Conservation (phyloP, 1,140 invertebrate species). For the Pemphigus obesinymphae region DNA sequence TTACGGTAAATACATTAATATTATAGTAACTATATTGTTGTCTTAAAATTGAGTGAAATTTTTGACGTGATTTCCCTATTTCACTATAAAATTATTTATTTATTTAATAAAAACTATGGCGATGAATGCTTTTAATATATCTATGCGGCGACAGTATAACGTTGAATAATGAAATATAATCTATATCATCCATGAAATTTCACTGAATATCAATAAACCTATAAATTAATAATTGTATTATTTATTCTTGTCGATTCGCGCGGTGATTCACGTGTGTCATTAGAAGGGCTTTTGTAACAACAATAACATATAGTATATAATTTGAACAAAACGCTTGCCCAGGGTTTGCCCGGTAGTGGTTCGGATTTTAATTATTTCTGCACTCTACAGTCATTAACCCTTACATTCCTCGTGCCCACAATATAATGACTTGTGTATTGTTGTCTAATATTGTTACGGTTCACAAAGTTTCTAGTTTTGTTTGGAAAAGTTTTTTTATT, state of each 20-base stretch:
- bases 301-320: background rate
- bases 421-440: background rate
- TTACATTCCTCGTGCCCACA: background rate
- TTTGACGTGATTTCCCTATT: too few relatives aligned
- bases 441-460: background rate
- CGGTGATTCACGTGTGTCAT: background rate
- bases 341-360: background rate
- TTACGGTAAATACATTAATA: too few relatives aligned
- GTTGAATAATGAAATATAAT: background rate
- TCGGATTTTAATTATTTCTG: slow-evolving; percentile 9
- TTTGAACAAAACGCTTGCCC: background rate
- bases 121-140: too few relatives aligned
- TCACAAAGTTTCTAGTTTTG: background rate
- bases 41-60: too few relatives aligned
- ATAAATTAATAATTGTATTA: background rate
- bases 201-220: background rate
- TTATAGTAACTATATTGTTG: too few relatives aligned
- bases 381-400: background rate
- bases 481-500: background rate
- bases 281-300: background rate
- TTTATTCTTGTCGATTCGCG: background rate
- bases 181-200: background rate
- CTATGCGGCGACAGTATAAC: too few relatives aligned
- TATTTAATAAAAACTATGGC: too few relatives aligned
- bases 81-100: too few relatives aligned